These are phyloP conservation scores for Myiothlypis coronata DNA, from an alignment of 2,797 vertebrate species.

Conservation along the genomic window DNA sequence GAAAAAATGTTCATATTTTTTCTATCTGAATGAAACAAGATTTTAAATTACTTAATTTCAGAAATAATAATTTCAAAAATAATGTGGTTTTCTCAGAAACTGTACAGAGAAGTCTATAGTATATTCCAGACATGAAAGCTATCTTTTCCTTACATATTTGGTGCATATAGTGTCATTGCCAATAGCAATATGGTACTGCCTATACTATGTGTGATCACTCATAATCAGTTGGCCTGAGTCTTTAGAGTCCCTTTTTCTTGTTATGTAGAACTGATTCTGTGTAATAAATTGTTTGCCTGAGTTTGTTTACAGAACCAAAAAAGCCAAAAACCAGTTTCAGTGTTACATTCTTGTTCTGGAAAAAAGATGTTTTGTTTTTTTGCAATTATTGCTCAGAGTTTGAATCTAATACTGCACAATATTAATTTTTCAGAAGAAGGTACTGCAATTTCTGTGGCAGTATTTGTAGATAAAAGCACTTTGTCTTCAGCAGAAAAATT, in stretches of 20 bases:
- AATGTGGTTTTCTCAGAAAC: not conserved
- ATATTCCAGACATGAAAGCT: not conserved
- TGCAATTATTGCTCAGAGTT: not conserved
- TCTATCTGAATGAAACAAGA: not conserved
- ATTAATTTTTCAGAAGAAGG: not conserved
- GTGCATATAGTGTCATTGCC: not conserved
- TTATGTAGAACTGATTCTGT: not conserved
- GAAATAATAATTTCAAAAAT: not conserved
- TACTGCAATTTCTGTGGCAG: not conserved
- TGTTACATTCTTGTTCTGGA: not conserved
- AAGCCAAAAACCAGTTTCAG: not conserved
- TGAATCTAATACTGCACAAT: not conserved
- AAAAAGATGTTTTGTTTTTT: not conserved
- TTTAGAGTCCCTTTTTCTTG: not conserved
- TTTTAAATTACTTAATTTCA: not conserved
- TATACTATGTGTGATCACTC: not conserved
- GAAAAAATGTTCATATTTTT: not conserved
- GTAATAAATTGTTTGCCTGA: not conserved
- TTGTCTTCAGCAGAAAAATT: not conserved
- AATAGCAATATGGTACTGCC: not conserved
- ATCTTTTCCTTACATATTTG: not conserved
- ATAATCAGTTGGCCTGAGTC: not conserved
- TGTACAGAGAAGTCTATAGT: not conserved
- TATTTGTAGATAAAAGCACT: not conserved
- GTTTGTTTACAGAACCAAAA: not conserved